phyloP scores from a whole-genome alignment of 2,888 invertebrate genomes.

The Drosophila formosana region DNA sequence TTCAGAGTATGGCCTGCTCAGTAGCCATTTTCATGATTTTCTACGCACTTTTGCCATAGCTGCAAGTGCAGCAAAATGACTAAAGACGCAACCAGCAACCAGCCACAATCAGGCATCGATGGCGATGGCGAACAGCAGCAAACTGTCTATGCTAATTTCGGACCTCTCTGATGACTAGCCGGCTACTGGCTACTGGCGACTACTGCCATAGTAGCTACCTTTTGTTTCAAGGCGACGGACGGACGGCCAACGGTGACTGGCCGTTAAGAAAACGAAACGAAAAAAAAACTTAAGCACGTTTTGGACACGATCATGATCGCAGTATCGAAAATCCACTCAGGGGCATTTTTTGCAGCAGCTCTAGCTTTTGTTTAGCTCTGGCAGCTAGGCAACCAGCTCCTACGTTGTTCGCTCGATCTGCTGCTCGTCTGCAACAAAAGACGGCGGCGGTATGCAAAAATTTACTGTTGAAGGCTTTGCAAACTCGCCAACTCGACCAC shows the following conservation, averaged over 20 bases:
- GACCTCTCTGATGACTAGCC: conserved; percentile 64
- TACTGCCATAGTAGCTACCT: conserved; percentile 36
- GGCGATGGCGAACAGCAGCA: conserved; percentile 37
- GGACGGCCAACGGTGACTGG: conserved; percentile 23
- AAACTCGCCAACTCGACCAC: conserved; percentile 33
- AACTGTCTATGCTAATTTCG: conserved; percentile 73
- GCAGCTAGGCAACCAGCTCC: conserved; percentile 3
- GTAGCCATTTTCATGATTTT: conserved; percentile 78
- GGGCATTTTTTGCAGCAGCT: conserved; percentile 63
- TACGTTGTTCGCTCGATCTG: conserved; percentile 11
- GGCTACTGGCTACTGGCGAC: conserved; percentile 67
- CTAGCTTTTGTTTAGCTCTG: conserved; percentile 50
- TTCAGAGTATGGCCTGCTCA: conserved; percentile 19
- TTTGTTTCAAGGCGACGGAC: conserved; percentile 39
- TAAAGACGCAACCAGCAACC: conserved; percentile 12
- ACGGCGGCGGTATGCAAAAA: conserved; percentile 45
- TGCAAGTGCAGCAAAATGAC: conserved; percentile 61
- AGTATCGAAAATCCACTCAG: conserved; percentile 62
- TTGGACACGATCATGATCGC: conserved; percentile 72
- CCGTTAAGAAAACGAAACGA: conserved; percentile 23
- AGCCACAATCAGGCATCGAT: conserved; percentile 22
- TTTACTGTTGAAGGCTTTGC: conserved; percentile 30
- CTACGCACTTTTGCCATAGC: conserved; percentile 71
- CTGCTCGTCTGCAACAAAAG: conserved; percentile 23
- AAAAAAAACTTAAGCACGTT: conserved; percentile 53